A percentile compares a stretch with the other conserved stretches of the same genome.
These are phyloP conservation scores for Masticophis lateralis DNA, from an alignment of 2,797 vertebrate genomes.

Conservation along the genomic window DNA sequence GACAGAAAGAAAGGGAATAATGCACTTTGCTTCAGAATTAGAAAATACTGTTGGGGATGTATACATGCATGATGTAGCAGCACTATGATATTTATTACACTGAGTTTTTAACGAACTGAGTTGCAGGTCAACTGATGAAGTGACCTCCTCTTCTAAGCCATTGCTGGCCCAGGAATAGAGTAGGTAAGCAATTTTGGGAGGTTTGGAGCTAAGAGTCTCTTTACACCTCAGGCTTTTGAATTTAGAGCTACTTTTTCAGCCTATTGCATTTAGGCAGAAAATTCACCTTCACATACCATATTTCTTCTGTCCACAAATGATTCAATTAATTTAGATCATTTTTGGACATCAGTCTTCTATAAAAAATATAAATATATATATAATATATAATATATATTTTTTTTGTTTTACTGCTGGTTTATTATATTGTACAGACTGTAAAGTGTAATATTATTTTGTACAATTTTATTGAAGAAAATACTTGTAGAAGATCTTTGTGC, in stretches of 20 bases:
- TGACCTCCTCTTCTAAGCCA: slow-evolving; percentile 66
- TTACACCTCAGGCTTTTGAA: slow-evolving; percentile 76
- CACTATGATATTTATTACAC: slow-evolving; percentile 88
- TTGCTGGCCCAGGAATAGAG: slow-evolving; percentile 69
- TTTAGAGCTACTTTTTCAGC: slow-evolving; percentile 73
- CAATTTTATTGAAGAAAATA: slow-evolving; percentile 92
- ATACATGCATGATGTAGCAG: slow-evolving; percentile 82
- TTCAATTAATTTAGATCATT: slow-evolving; percentile 77
- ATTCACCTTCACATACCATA: slow-evolving; percentile 72
- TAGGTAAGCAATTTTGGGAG: slow-evolving; percentile 68
- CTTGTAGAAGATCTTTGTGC: slow-evolving; percentile 95
- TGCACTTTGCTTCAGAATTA: slow-evolving; percentile 86
- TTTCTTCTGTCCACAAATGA: slow-evolving; percentile 80
- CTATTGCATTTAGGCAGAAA: slow-evolving; percentile 69
- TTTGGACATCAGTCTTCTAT: slow-evolving; percentile 73
- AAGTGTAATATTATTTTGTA: slow-evolving; percentile 99
- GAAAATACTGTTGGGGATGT: slow-evolving; percentile 81
- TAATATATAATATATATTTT: slow-evolving; percentile 51
- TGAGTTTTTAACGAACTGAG: slow-evolving; percentile 77
- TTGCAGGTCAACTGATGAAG: slow-evolving; percentile 72
- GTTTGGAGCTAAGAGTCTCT: slow-evolving; percentile 71
- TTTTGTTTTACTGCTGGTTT: slow-evolving; percentile 92
- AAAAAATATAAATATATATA: slow-evolving; percentile 56
- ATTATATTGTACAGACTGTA: slow-evolving; percentile 97
- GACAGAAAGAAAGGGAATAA: slow-evolving; percentile 68